Percentiles rank a stretch among this genome's conserved stretches.
Conservation (phyloP, 1,140 invertebrate genomes). For the Drosophila pseudoananassae region DNA sequence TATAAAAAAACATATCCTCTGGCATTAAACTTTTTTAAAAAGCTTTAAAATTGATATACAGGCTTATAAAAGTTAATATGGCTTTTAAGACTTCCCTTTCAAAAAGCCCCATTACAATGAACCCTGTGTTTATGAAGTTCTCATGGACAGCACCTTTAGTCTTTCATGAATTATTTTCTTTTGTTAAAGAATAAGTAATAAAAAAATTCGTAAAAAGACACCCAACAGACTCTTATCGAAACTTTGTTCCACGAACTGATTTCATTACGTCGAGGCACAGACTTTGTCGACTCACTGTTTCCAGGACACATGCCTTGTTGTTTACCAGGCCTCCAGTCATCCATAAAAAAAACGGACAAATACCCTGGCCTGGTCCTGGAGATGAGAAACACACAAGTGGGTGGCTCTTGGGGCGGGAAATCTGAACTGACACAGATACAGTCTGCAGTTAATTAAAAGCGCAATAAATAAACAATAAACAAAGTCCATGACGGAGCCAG, state of each 20-base stretch:
- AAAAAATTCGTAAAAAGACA: background rate
- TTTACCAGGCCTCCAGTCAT: slow-evolving; percentile 39
- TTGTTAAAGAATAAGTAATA: background rate
- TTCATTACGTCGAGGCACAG: slow-evolving; percentile 9
- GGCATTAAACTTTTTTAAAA: background rate
- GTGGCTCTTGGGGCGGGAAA: background rate
- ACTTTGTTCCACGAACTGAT: slow-evolving; percentile 1
- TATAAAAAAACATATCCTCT: background rate
- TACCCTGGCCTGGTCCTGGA: background rate
- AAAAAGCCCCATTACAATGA: background rate
- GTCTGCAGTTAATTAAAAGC: slow-evolving; percentile 47
- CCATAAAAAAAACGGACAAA: slow-evolving; percentile 30
- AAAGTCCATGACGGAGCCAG: slow-evolving; percentile 33
- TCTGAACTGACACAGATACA: slow-evolving; percentile 33
- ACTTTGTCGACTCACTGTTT: slow-evolving; percentile 8
- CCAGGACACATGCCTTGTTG: slow-evolving; percentile 21
- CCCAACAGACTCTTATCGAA: background rate
- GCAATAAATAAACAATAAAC: slow-evolving; percentile 57
- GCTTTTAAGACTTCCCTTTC: background rate
- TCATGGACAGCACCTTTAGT: background rate
- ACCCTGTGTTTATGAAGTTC: background rate
- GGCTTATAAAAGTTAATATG: slow-evolving; percentile 7
- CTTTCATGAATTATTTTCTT: background rate
- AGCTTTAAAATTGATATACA: slow-evolving; percentile 13
- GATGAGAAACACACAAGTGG: slow-evolving; percentile 9